Evolutionary conservation across 2,113 vertebrate genomes (phyloP), one percentile per base, ranked within the genome.

Genomic region (Perca flavescens): DNA sequence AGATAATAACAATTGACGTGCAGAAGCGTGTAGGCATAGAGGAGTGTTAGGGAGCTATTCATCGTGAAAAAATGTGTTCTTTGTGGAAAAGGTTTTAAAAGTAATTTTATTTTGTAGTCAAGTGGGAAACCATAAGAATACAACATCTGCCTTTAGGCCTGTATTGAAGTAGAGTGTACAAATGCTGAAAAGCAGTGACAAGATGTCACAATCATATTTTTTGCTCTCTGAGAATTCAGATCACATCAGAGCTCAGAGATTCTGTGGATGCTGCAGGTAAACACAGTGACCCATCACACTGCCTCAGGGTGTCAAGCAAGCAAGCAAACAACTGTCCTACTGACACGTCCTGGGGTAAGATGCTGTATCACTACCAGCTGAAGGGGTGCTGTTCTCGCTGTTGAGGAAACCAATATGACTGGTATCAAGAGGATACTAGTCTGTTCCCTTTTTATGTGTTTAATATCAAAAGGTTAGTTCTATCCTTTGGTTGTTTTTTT

Each of bases 1-100:
- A 88, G 71, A 80, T 84, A 87, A 86, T 74, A 90, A 82, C 34
- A 64, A 56, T 17, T 88, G 56, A 77, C 49, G 61, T 25, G 34
- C 69, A 68, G 28, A 76, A 22, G 25, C 36, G 60, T 43, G 78
- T 78, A 31, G 53, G 70, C 8, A n/a, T 40, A 12, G 6, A 68
- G 47, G 47, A 40, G 47, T 47, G 17, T 54, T 31, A 25, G 52
- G 28, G 22, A 60, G 54, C n/a, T 17, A 22, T 25, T 53, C 50
- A 68, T 25, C 12, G 1, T 4, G 25, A 40, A 54, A 77, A 67
- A 43, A 19, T 25, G 12, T 21, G 58, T 47, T 78, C 50, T 54
- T 16, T 14, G 74, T 74, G 80, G 80, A 81, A 84, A 74, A 63
- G 19, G 8, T 9, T 49, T 60, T 9, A 63, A 56, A 81, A 13